phyloP scores from a whole-genome alignment of 2,113 vertebrate genomes.

The Seriola quinqueradiata region DNA sequence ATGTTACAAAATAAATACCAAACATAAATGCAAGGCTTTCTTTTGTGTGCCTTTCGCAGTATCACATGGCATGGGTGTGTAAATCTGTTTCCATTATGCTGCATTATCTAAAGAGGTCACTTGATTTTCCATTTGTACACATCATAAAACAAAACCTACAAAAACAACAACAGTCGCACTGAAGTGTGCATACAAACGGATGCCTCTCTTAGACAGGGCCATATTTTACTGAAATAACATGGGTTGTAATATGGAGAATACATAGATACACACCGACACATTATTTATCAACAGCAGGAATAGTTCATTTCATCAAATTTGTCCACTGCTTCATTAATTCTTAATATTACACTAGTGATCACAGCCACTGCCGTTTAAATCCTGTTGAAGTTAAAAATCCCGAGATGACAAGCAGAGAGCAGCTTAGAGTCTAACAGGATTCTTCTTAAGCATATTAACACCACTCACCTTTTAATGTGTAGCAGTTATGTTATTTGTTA shows the following conservation, averaged over 20 bases:
- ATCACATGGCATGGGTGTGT: background rate
- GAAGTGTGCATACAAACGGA: conserved; percentile 7
- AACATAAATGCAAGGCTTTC: background rate
- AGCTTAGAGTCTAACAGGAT: conserved; percentile 9
- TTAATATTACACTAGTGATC: conserved; percentile 38
- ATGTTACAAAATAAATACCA: background rate
- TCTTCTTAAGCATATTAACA: conserved; percentile 22
- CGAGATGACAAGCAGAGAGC: background rate
- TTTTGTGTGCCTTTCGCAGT: background rate
- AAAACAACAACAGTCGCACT: background rate
- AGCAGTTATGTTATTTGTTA: background rate
- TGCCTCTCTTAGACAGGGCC: background rate
- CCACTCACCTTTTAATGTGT: background rate
- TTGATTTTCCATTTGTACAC: background rate
- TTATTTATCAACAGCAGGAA: background rate
- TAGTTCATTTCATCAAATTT: conserved; percentile 37
- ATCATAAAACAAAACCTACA: background rate
- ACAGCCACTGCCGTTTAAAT: conserved; percentile 29
- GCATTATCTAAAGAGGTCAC: background rate
- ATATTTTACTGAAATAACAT: too few species aligned
- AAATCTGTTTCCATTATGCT: background rate
- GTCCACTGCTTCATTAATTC: conserved; percentile 25
- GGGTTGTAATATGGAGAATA: background rate
- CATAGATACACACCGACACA: background rate
- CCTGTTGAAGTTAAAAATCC: background rate